Conservation (phyloP, 2,888 invertebrate genomes). For the Dendrolimus pini region DNA sequence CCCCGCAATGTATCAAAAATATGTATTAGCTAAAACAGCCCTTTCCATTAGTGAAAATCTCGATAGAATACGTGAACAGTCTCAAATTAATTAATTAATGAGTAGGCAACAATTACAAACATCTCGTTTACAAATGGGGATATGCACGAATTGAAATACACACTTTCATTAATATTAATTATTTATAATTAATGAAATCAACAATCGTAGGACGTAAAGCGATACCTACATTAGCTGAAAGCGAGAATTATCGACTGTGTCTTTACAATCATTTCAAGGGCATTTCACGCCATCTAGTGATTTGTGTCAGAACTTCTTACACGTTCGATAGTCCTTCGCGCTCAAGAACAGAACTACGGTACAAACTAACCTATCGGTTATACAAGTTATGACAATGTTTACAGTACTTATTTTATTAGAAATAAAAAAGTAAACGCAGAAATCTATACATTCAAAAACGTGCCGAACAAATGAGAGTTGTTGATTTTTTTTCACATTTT, state of each 20-base stretch:
- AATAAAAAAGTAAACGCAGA: constrained; percentile 14
- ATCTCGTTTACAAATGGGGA: constrained; percentile 49
- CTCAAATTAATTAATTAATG: constrained; percentile 75
- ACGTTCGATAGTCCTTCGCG: constrained; percentile 4
- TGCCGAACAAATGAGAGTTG: not conserved
- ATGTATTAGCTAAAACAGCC: constrained; percentile 67
- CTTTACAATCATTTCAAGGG: not conserved
- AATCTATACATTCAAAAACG: not conserved
- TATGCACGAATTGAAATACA: constrained; percentile 74
- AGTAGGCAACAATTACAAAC: constrained; percentile 73
- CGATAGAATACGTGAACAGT: constrained; percentile 73
- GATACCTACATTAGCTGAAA: constrained; percentile 36
- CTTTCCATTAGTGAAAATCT: constrained; percentile 73
- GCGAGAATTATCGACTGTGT: constrained; percentile 47
- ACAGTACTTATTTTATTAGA: constrained; percentile 23
- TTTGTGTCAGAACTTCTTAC: not conserved
- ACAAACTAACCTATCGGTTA: not conserved
- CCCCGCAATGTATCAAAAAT: constrained; percentile 75
- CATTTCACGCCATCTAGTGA: not conserved
- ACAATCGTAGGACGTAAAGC: constrained; percentile 64
- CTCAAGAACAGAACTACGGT: constrained; percentile 2
- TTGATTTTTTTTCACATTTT: constrained; percentile 28
- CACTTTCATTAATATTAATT: constrained; percentile 32
- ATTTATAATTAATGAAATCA: constrained; percentile 43
- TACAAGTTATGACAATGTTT: constrained; percentile 32